Base-by-base conservation (phyloP, 2,797 vertebrate species). In the Myotis planiceps region DNA sequence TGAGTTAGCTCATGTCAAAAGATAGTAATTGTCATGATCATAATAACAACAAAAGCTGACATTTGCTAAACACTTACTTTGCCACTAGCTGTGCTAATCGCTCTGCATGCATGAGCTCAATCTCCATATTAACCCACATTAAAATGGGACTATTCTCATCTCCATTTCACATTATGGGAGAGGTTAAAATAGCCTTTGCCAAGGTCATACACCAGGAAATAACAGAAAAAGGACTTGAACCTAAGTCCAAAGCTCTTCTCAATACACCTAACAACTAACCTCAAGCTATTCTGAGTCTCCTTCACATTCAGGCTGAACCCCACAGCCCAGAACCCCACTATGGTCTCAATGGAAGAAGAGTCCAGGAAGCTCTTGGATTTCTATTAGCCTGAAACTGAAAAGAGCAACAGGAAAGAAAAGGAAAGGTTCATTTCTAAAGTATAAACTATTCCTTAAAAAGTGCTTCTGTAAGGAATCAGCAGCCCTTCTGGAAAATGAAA, bases 401-500 rank as follows among this genome's bases (percentile, higher is more conserved):
- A 72, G n/a, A 76, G 27, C 45, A 71, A 71, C 76, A 85, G 39
- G 29, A 71, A 87, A 89, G 71, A 45, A 47, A 86, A 75, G 65
- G 27, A 68, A 86, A 72, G 14, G 1, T 34, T 49, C 25, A 72
- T 83, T 93, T 85, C 74, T 93, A 66, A 72, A 86, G 65, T 4
- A 19, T 8, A 91, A 94, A 86, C 37, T 49, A 34, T 19, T 88
- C 60, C 71, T 86, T 47, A 27, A 45, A 82, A 75, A 75, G 78
- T 32, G 49, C 39, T 86, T 92, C 65, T 82, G 16, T 88, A 88
- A 93, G 25, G 27, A 91, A 82, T 51, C 39, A 75, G 65, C 12
- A 74, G 10, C 71, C 55, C 69, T 81, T 81, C 69, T 88, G 45
- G 83, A 97, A 96, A 75, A 83, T n/a, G 0, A 91, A 95, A 86